Evolutionary conservation across 2,797 vertebrate species (phyloP).

Genomic region (Amniataba percoides): DNA sequence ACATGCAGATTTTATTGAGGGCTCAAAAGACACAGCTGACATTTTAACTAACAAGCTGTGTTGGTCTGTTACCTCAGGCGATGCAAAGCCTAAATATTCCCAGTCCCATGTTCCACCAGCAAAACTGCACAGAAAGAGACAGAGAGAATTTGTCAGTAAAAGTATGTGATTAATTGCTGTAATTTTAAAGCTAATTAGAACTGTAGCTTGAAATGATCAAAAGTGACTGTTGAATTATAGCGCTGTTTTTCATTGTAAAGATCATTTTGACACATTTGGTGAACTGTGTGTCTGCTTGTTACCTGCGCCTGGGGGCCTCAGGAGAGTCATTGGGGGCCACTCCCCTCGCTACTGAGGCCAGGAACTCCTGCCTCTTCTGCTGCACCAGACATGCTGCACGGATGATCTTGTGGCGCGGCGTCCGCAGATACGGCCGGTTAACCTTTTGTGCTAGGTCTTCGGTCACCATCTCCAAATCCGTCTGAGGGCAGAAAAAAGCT

Average conservation of each 20-base stretch:
- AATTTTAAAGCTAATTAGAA: background rate
- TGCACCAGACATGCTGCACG: constrained; percentile 97
- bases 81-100: constrained; percentile 99
- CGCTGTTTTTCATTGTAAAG: background rate
- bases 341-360: constrained; percentile 96
- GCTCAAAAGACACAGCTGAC: background rate
- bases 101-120: constrained; percentile 99
- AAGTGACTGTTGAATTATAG: background rate
- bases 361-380: constrained; percentile 97
- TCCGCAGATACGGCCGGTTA: constrained; percentile 97
- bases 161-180: constrained; percentile 3
- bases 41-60: constrained; percentile 31
- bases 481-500: constrained; percentile 82
- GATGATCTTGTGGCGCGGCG: constrained; percentile 97
- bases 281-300: constrained; percentile 34
- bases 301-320: constrained; percentile 95
- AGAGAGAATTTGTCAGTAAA: background rate
- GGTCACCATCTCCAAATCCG: constrained; percentile 98
- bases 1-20: background rate
- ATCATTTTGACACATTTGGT: background rate
- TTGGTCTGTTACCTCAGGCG: constrained; percentile 92
- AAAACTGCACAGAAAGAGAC: constrained; percentile 88
- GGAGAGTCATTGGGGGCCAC: constrained; percentile 98
- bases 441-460: constrained; percentile 99
- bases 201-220: no score